Percentiles rank a stretch among this genome's conserved stretches.
Evolutionary conservation across 2,888 invertebrate species (phyloP).

Genomic region (Aphodius granarius): DNA sequence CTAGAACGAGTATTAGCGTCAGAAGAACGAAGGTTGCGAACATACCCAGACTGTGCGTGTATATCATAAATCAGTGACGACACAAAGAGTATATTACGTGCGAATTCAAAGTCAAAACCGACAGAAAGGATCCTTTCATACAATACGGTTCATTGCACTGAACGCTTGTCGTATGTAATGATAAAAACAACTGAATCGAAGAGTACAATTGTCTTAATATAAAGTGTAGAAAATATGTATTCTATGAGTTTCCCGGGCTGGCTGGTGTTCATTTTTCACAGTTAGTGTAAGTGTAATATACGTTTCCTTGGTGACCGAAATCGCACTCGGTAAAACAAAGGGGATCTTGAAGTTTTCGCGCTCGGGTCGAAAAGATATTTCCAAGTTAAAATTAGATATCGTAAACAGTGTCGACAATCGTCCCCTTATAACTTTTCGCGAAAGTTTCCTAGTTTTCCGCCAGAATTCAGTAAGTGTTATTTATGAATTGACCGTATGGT

Average conservation of each 20-base stretch:
- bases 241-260: background rate
- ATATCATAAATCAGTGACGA: background rate
- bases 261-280: background rate
- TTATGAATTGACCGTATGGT: conserved; percentile 14
- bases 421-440: conserved; percentile 21
- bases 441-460: conserved; percentile 30
- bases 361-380: conserved; percentile 23
- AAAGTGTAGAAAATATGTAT: background rate
- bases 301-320: background rate
- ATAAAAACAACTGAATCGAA: background rate
- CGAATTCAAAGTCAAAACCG: background rate
- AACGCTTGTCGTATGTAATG: no score
- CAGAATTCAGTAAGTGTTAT: conserved; percentile 21
- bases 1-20: background rate
- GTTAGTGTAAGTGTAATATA: background rate
- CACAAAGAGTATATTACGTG: background rate
- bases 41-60: background rate
- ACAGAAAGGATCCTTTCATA: no score
- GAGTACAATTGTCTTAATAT: background rate
- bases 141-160: no score
- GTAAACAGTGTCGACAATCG: conserved; percentile 30
- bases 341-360: background rate
- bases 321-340: background rate
- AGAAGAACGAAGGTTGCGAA: background rate
- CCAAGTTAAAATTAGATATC: conserved; percentile 34